Percentiles rank a stretch among this genome's conserved stretches.
These are phyloP conservation scores for Argopecten irradians DNA, from an alignment of 1,140 invertebrate genomes.

Conservation along the genomic window DNA sequence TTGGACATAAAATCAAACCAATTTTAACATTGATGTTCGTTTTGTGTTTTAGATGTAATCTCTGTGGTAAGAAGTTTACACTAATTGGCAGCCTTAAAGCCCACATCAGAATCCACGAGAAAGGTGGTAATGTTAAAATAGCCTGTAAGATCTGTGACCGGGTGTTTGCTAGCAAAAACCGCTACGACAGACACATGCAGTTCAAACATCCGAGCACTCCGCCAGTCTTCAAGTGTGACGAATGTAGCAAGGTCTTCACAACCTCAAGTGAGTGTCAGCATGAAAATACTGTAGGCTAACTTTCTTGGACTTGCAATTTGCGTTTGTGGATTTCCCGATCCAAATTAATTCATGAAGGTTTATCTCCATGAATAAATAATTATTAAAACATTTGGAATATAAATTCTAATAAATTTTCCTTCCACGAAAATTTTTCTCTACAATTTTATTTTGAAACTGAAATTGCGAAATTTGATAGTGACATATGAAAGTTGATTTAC, in stretches of 20 bases:
- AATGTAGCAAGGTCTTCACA: constrained; percentile 63
- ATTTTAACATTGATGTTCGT: background rate
- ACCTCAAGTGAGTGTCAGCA: constrained; percentile 58
- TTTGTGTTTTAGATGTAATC: constrained; percentile 58
- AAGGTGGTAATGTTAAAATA: constrained; percentile 53
- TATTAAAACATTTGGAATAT: too few relatives aligned
- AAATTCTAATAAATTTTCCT: too few relatives aligned
- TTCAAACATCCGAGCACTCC: constrained; percentile 62
- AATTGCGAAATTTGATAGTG: too few relatives aligned
- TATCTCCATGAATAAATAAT: too few relatives aligned
- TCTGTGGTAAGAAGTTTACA: constrained; percentile 63
- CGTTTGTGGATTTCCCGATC: too few relatives aligned
- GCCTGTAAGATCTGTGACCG: constrained; percentile 59
- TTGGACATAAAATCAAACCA: too few relatives aligned
- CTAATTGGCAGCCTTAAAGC: constrained; percentile 56
- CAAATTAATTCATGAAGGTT: too few relatives aligned
- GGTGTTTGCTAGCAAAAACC: constrained; percentile 55
- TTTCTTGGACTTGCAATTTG: too few relatives aligned
- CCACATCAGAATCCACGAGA: constrained; percentile 62
- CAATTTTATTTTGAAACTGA: too few relatives aligned
- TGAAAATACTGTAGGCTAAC: too few relatives aligned
- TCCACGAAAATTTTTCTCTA: too few relatives aligned
- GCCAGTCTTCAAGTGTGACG: constrained; percentile 56
- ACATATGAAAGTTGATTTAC: too few relatives aligned
- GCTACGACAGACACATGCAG: constrained; percentile 58